These are phyloP conservation scores for Prinia subflava DNA, from an alignment of 2,113 vertebrate genomes.

Conservation along the genomic window DNA sequence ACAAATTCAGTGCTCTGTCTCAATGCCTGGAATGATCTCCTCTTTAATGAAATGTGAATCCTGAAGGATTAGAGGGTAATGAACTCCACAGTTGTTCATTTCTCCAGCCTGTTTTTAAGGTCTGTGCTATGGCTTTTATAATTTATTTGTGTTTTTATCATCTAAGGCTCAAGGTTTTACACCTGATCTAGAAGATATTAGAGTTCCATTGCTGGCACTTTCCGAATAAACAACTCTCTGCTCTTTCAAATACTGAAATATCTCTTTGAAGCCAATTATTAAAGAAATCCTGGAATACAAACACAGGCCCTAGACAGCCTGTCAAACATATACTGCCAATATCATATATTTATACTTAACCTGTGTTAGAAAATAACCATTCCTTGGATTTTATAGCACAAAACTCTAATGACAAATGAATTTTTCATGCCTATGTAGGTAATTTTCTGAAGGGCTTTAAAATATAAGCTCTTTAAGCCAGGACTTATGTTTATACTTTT, in stretches of 20 bases:
- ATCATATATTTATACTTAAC: background rate
- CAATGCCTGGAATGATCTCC: background rate
- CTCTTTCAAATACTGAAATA: background rate
- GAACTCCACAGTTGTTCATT: background rate
- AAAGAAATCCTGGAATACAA: background rate
- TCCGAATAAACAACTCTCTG: background rate
- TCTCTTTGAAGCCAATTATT: background rate
- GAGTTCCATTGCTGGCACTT: background rate
- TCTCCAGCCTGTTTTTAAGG: background rate
- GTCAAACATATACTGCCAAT: background rate
- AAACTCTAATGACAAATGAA: background rate
- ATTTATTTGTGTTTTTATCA: background rate
- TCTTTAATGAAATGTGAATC: constrained; percentile 14
- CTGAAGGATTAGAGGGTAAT: background rate
- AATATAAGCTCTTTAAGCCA: background rate
- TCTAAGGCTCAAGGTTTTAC: background rate
- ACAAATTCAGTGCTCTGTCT: background rate
- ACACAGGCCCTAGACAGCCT: background rate
- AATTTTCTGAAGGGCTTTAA: background rate
- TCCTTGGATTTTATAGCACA: background rate
- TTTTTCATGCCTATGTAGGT: background rate
- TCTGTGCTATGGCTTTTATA: background rate
- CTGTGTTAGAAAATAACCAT: background rate
- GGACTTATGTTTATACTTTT: background rate
- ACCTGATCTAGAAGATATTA: background rate